phyloP scores from a whole-genome alignment of 2,888 invertebrate species.

The Cerceris rybyensis region DNA sequence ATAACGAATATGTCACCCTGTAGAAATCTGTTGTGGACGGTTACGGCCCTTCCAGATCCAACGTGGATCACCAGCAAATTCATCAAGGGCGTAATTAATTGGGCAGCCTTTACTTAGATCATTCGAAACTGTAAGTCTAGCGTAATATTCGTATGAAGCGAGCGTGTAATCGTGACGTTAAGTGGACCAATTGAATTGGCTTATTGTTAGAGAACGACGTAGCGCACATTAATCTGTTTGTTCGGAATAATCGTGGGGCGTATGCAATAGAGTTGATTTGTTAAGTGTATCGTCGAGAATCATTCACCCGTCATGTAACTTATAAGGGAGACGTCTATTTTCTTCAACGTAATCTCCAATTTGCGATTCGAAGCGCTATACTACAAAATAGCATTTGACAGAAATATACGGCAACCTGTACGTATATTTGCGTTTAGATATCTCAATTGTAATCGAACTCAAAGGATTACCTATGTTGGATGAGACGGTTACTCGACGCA shows the following conservation, averaged over 20 bases:
- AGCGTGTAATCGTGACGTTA: constrained; percentile 22
- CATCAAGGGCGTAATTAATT: constrained; percentile 1
- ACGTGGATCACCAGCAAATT: background rate
- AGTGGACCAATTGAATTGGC: constrained; percentile 51
- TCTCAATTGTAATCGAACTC: too few species aligned
- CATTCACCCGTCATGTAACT: background rate
- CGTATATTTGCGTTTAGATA: too few species aligned
- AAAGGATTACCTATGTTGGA: too few species aligned
- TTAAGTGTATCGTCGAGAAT: background rate
- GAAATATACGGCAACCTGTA: background rate
- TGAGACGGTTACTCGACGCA: background rate
- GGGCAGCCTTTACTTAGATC: constrained; percentile 23
- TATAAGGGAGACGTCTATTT: background rate
- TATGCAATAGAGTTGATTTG: constrained; percentile 3
- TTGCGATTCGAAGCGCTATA: background rate
- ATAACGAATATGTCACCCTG: too few species aligned
- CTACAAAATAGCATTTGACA: background rate
- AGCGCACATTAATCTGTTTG: constrained; percentile 21
- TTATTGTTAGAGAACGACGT: constrained; percentile 22
- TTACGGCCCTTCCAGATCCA: too few species aligned
- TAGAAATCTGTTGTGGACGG: too few species aligned
- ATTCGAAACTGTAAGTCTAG: constrained; percentile 15
- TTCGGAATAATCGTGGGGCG: constrained; percentile 4
- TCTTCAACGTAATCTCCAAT: background rate
- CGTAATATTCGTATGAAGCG: constrained; percentile 13